Evolutionary conservation across 2,888 invertebrate species (phyloP), one percentile per base, ranked within the genome.

Genomic region (Oscheius sp.): DNA sequence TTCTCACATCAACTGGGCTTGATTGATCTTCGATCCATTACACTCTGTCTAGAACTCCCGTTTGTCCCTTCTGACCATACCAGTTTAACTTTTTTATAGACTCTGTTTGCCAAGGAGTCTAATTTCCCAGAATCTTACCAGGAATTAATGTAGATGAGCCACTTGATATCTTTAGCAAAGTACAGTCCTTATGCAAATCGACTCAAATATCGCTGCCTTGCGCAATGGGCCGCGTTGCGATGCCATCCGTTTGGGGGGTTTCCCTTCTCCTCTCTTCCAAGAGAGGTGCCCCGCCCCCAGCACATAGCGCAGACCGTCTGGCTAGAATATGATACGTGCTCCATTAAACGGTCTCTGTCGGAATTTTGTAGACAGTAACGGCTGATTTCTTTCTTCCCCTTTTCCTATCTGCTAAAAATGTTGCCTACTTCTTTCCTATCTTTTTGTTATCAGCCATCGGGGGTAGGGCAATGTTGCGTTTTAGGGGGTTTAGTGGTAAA

Each of bases 181-280:
- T 25, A 66, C 52, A 25, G 66, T 66, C 21, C 66, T 66, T 66
- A 66, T 66, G 53, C 52, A 66, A 66, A 66, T 66, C 66, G 52
- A 52, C 66, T 66, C 66, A 35, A 49, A 66, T 66, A 66, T 46
- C 66, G 53, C 35, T 35, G 21, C 3, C 12, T 66, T 66, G 66
- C 66, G 66, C 66, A 66, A 66, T 52, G 18, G 53, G 49, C 49
- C 52, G 18, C 66, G 18, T 27, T 23, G 35, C 52, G 27, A n/a
- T 21, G 63, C 45, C 63, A 23, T 45, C 63, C 27, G 58, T 58
- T 58, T n/a, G 58, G 58, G 27, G n/a, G 58, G 58, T 58, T 25
- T n/a, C 27, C 58, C 58, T n/a, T 35, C 35, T 35, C 35, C 35
- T 35, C 35, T 35, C 35, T 35, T 35, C 35, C 35, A 35, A 35